Conservation (phyloP, 2,888 invertebrate species). For the Cantharis flavilabris region DNA sequence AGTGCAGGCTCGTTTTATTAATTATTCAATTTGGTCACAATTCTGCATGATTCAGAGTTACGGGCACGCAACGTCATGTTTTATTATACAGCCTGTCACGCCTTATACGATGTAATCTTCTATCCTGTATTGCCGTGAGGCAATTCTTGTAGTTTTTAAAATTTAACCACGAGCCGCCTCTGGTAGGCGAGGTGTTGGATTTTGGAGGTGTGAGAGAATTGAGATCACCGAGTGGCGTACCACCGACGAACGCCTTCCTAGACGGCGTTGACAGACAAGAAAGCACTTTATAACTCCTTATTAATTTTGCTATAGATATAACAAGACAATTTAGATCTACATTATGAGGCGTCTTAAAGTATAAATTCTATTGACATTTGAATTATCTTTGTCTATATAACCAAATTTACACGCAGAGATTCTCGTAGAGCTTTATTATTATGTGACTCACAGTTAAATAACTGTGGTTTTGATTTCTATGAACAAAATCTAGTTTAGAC, state of each 20-base stretch:
- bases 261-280: neutral
- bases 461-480: neutral
- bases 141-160: neutral
- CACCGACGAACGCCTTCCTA: neutral
- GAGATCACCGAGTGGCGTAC: neutral
- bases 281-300: neutral
- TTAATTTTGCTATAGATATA: neutral
- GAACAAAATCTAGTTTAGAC: neutral
- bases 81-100: slow-evolving; percentile 13
- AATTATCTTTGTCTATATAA: neutral
- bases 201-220: neutral
- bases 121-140: neutral
- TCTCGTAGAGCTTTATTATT: neutral
- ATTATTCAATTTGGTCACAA: slow-evolving; percentile 19
- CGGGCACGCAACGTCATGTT: slow-evolving; percentile 20
- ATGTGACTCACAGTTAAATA: neutral
- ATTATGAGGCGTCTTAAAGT: neutral
- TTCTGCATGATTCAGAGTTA: slow-evolving; percentile 5
- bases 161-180: neutral
- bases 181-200: neutral
- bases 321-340: neutral
- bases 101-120: slow-evolving; percentile 4
- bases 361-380: neutral
- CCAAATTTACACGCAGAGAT: neutral
- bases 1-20: slow-evolving; percentile 14